Conservation (phyloP, 2,113 vertebrate species). For the Eonycteris spelaea region DNA sequence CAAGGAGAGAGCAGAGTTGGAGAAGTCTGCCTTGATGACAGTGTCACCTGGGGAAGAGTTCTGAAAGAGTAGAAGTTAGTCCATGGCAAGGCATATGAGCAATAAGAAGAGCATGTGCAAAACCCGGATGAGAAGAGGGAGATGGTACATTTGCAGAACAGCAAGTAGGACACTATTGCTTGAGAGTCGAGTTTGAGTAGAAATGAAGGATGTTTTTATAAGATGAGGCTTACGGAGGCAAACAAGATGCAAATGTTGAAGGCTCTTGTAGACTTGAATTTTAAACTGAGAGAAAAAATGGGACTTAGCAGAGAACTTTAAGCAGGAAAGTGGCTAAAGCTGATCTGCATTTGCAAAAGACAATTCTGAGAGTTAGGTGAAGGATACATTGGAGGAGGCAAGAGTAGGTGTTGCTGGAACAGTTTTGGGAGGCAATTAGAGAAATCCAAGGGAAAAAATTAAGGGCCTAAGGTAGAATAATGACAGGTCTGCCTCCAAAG, state of each 20-base stretch:
- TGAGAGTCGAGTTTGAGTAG: neutral
- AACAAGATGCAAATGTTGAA: neutral
- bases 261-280: neutral
- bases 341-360: neutral
- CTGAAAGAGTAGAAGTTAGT: neutral
- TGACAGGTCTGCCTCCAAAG: neutral
- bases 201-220: neutral
- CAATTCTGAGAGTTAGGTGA: neutral
- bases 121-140: neutral
- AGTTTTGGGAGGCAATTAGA: neutral
- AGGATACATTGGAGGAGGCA: neutral
- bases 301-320: neutral
- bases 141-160: accelerated
- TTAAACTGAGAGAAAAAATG: neutral
- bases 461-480: neutral
- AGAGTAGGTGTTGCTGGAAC: neutral
- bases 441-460: neutral
- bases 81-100: neutral
- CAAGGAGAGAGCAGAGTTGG: neutral
- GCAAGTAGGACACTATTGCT: neutral
- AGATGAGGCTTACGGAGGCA: neutral
- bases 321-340: neutral
- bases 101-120: neutral
- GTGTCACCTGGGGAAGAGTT: neutral
- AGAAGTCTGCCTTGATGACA: neutral